Base-by-base conservation (phyloP, 2,888 invertebrate genomes). In the Baccha elongata region DNA sequence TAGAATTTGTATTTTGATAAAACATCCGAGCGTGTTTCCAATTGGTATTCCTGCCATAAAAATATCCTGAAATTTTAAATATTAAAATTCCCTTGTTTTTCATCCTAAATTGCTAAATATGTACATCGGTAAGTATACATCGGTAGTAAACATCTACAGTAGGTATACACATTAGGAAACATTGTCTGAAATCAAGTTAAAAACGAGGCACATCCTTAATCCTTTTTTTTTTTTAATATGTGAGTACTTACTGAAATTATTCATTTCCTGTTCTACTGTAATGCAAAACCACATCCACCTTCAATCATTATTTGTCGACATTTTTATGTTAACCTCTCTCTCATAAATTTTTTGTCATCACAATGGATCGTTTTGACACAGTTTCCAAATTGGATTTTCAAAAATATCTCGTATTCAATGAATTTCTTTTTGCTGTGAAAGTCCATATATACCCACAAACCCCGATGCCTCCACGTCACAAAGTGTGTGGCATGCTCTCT, bases 381-480 rank as follows among this genome's bases (percentile, higher is more conserved):
- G 23, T 53, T 72, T 46, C 10, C 17, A 72, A 72, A 72, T 72
- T 72, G 35, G 53, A 64, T 72, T 64, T 52, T 32, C 15, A 52
- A 64, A 64, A 53, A 19, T 26, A 19, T 19, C 21, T 17, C 32
- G 29, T 17, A 44, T 53, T 32, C 60, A 58, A 37, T 29, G 5
- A 23, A 17, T 53, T 35, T 32, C 32, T 13, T 37, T 55, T 21
- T 4, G 4, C 3, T 32, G 21, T 10, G 5, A 53, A 53, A 44
- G 10, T 6, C 11, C 19, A n/a, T n/a, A n/a, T n/a, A n/a, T n/a
- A n/a, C n/a, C n/a, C n/a, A 44, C 29, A 58, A 58, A 69, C 46
- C 58, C n/a, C 69, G 48, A 58, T 69, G 48, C 23, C 40, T 35
- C n/a, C 46, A 58, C 48, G 13, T 48, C 37, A 26, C 37, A 46